Percentiles rank a stretch among this genome's conserved stretches.
phyloP scores from a whole-genome alignment of 2,113 vertebrate species.

The Thermophis baileyi region DNA sequence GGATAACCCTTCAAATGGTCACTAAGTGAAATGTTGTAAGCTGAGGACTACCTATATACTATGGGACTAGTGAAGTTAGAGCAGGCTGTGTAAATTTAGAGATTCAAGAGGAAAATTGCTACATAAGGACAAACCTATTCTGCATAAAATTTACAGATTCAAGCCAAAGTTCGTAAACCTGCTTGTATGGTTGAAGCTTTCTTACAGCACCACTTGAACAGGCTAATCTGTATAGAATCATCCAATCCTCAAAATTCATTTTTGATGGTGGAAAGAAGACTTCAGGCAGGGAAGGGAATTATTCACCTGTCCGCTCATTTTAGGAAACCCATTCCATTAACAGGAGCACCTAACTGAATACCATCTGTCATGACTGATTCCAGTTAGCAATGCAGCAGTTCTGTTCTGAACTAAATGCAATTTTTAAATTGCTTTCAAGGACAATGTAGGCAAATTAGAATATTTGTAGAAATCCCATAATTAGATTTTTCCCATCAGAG shows the following conservation, averaged over 20 bases:
- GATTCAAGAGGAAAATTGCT: not conserved
- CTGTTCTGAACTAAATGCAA: not conserved
- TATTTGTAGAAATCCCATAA: not conserved
- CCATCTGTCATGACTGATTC: not conserved
- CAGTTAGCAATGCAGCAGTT: not conserved
- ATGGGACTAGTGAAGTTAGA: not conserved
- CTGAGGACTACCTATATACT: not conserved
- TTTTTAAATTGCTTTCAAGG: not conserved
- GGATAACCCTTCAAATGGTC: not conserved
- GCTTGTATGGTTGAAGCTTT: not conserved
- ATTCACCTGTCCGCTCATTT: not conserved
- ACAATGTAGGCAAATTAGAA: not conserved
- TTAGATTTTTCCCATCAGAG: not conserved
- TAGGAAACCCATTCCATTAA: not conserved
- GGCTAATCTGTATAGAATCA: not conserved
- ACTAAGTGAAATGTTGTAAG: not conserved
- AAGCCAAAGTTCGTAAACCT: not conserved
- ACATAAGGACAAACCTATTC: not conserved
- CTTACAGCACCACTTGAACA: not conserved
- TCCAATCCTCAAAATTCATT: not conserved
- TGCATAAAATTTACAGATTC: not conserved
- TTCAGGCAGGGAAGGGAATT: not conserved
- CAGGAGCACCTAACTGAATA: not conserved
- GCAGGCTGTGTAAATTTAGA: not conserved
- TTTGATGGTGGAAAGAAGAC: not conserved